phyloP scores from a whole-genome alignment of 2,888 invertebrate species.

The Antheraea yamamai region DNA sequence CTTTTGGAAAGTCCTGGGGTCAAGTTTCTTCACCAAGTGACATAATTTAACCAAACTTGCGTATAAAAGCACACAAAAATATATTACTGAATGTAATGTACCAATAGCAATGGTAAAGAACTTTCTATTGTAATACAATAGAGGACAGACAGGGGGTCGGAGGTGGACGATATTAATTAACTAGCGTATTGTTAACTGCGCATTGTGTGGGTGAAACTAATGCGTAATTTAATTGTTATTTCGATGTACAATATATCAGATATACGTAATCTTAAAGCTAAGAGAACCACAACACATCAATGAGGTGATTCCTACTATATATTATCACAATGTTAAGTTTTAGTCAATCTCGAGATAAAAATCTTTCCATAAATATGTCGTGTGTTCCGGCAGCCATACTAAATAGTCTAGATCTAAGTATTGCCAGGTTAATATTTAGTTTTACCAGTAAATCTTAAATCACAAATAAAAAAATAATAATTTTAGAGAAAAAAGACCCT shows the following conservation, averaged over 20 bases:
- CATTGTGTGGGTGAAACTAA: neutral
- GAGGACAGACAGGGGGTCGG: neutral
- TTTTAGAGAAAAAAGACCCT: no score
- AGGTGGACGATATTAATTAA: constrained; percentile 12
- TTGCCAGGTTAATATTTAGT: no score
- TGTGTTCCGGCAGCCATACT: no score
- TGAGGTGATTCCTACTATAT: neutral
- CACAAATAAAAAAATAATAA: no score
- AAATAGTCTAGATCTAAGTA: no score
- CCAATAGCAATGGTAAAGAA: neutral
- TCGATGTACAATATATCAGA: neutral
- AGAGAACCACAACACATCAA: neutral
- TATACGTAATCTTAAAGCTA: neutral
- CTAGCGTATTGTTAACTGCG: neutral
- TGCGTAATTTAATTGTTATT: neutral
- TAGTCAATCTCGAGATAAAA: no score
- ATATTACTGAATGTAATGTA: neutral
- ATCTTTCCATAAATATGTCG: no score
- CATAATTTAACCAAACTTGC: neutral
- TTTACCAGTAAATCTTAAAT: no score
- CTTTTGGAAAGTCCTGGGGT: no score
- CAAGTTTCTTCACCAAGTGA: neutral
- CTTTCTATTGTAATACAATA: constrained; percentile 1
- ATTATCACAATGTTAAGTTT: no score
- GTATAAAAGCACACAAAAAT: no score